phyloP scores from a whole-genome alignment of 2,797 vertebrate species.

The Molossus alvarezi region DNA sequence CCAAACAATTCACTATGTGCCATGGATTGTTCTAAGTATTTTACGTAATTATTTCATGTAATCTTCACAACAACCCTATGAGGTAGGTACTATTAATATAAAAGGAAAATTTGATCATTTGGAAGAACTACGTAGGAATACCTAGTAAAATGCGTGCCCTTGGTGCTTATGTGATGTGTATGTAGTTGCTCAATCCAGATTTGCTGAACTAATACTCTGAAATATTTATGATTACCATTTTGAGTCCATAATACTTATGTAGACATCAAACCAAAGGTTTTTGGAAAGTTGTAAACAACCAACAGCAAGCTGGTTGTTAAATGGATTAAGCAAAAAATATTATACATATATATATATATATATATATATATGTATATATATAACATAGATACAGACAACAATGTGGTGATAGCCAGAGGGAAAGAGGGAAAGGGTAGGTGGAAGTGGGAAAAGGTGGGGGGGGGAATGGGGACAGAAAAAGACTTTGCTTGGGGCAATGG shows the following conservation, averaged over 20 bases:
- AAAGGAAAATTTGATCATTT: slow-evolving; percentile 50
- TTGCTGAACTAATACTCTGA: slow-evolving; percentile 59
- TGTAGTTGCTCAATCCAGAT: neutral
- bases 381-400: neutral
- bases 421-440: neutral
- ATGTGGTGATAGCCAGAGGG: neutral
- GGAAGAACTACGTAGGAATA: slow-evolving; percentile 29
- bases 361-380: neutral
- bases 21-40: slow-evolving; percentile 7
- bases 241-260: neutral
- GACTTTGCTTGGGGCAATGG: neutral
- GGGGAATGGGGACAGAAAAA: neutral
- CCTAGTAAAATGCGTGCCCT: slow-evolving; percentile 20
- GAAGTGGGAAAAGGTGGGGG: neutral
- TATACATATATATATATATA: neutral
- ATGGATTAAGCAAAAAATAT: neutral
- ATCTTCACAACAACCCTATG: neutral
- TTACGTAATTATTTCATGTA: slow-evolving; percentile 23
- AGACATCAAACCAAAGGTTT: slow-evolving; percentile 53
- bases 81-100: neutral
- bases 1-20: slow-evolving; percentile 2
- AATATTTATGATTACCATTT: slow-evolving; percentile 60
- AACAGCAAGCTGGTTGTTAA: slow-evolving; percentile 18
- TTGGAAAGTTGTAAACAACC: neutral
- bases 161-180: neutral